Conservation (phyloP, 2,888 invertebrate species). For the Galerucella nymphaeae region DNA sequence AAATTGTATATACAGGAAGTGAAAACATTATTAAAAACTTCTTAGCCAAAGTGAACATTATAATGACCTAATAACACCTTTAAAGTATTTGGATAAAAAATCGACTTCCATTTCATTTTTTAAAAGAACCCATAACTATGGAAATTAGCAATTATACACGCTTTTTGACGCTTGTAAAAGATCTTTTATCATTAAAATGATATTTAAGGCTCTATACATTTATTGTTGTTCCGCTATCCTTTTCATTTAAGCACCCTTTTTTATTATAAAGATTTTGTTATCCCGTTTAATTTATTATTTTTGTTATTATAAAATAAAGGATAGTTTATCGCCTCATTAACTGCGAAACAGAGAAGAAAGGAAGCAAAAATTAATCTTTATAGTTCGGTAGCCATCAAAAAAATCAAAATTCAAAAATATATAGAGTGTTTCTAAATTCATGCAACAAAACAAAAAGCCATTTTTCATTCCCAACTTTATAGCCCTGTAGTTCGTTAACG, state of each 20-base stretch:
- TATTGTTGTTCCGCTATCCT: not conserved
- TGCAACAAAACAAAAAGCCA: no score
- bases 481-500: no score
- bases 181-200: not conserved
- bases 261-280: not conserved
- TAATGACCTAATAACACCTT: not conserved
- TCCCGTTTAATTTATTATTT: not conserved
- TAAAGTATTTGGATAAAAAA: not conserved
- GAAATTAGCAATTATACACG: conserved; percentile 11
- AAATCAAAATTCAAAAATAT: no score
- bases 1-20: not conserved
- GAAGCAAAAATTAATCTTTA: not conserved
- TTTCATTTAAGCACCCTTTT: not conserved
- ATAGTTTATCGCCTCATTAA: not conserved
- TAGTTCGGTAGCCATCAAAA: not conserved
- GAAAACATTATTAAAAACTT: not conserved
- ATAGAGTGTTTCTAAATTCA: no score
- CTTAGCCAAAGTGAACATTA: not conserved
- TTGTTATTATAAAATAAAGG: not conserved
- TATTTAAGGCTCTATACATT: not conserved
- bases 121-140: not conserved
- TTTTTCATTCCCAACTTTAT: no score
- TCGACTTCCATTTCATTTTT: not conserved
- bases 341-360: not conserved
- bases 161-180: not conserved